phyloP scores from a whole-genome alignment of 2,113 vertebrate genomes.

The Nansenia antarctica region DNA sequence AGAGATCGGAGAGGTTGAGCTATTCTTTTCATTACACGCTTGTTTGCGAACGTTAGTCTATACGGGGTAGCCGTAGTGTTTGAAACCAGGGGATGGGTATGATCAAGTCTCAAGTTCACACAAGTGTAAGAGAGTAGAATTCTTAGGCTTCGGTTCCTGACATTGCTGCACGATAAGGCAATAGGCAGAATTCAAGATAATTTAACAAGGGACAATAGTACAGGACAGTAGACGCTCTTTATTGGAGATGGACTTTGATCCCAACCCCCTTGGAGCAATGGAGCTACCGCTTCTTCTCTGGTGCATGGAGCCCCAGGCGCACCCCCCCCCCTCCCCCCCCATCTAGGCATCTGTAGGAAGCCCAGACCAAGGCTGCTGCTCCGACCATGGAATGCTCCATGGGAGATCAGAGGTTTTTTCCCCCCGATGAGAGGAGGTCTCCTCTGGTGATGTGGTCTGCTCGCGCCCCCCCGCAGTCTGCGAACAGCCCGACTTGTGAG shows the following conservation, averaged over 20 bases:
- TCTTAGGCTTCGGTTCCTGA: too few species aligned
- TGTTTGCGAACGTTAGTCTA: neutral
- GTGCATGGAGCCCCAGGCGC: conserved; percentile 13
- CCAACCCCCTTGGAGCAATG: neutral
- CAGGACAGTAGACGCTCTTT: too few species aligned
- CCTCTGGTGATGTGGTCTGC: conserved; percentile 16
- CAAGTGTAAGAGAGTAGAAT: neutral
- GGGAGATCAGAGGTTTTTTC: conserved; percentile 9
- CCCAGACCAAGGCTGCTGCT: too few species aligned
- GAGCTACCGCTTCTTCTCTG: neutral
- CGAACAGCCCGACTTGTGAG: conserved; percentile 32
- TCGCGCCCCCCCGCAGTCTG: conserved; percentile 25
- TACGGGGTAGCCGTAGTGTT: neutral
- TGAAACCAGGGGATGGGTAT: neutral
- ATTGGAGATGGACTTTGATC: too few species aligned
- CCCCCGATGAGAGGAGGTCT: neutral
- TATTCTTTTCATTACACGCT: conserved; percentile 6
- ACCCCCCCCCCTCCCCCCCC: neutral
- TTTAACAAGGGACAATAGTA: too few species aligned
- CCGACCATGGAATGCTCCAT: conserved; percentile 17
- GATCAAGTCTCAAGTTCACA: neutral
- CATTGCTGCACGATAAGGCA: too few species aligned
- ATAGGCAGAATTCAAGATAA: too few species aligned
- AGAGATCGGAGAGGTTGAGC: conserved; percentile 5
- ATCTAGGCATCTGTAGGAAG: neutral